Evolutionary conservation across 2,797 vertebrate genomes (phyloP).

Genomic region (Sitta carolinensis): DNA sequence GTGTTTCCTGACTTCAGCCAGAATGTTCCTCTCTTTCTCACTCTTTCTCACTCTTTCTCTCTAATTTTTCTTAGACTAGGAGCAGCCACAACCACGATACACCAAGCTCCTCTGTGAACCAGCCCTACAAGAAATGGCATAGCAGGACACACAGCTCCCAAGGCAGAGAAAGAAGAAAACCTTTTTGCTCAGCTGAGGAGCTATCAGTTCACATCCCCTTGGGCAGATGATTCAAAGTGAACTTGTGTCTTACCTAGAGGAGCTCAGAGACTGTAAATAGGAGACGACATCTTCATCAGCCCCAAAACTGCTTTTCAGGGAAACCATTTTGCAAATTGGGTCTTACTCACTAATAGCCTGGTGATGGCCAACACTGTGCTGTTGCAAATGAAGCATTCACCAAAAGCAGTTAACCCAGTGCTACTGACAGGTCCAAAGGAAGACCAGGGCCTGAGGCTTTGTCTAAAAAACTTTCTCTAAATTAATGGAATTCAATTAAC

Average conservation of each 20-base stretch:
- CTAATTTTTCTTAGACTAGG: background rate
- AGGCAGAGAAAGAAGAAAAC: background rate
- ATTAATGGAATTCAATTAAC: conserved; percentile 24
- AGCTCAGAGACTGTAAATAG: background rate
- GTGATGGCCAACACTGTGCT: background rate
- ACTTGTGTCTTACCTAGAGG: background rate
- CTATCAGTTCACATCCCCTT: background rate
- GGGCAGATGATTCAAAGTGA: background rate
- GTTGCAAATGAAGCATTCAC: background rate
- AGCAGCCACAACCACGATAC: background rate
- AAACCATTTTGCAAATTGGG: background rate
- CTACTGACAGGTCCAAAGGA: background rate
- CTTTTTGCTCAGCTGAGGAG: background rate
- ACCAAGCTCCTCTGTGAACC: background rate
- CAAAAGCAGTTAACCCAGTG: background rate
- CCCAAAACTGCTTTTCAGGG: background rate
- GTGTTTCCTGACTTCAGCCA: background rate
- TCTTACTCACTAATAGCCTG: background rate
- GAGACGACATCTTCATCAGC: background rate
- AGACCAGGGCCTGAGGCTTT: background rate
- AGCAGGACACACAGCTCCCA: background rate
- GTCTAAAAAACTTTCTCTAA: conserved; percentile 6
- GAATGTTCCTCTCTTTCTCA: background rate
- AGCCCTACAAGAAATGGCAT: background rate
- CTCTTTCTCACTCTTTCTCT: background rate